Base-by-base conservation (phyloP, 30 jellyfish, hydroid and myxozoan genomes). In the Mastigias papua region DNA sequence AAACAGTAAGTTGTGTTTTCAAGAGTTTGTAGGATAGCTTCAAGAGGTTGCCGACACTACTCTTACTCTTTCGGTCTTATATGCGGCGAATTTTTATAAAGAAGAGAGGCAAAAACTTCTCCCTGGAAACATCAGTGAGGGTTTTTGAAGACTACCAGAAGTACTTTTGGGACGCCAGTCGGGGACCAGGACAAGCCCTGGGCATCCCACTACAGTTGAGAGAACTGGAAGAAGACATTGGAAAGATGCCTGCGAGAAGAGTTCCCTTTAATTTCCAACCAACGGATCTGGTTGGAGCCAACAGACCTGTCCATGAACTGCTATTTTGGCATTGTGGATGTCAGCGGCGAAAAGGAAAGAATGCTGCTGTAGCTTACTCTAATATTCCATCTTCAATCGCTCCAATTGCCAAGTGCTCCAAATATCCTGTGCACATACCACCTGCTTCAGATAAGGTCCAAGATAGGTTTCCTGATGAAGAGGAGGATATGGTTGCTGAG, bases 171-270 rank as follows among this genome's bases (percentile, higher is more conserved):
- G 8, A 62, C 20, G 74, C 74, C 74, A 62, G 74, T 62, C 20
- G 74, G 74, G 35, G 74, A 62, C 74, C 74, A 62, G 35, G 74
- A 62, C 74, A 62, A 62, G 74, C 74, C 74, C 32, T 19, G 8
- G 74, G 74, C 74, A 8, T 5, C 74, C 20, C 32, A 22, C 35
- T 62, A 62, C 7, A 5, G 74, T 29, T 62, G 74, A 6, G 74
- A 62, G 32, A 8, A 62, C 74, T 62, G 74, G 8, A 62, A 62
- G 74, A 62, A 62, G 74, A 62, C 74, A 11, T 19, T 62, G 35
- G 74, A 62, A 62, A 21, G 74, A 6, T 25, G 35, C 17, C 35
- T 62, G 74, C 32, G 74, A 62, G 35, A 62, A 29, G 20, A 25
- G 74, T 8, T 25, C 74, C 74, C 10, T 62, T 25, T 6, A 8